Evolutionary conservation across 2,797 vertebrate species (phyloP).

Genomic region (Zalophus californianus): DNA sequence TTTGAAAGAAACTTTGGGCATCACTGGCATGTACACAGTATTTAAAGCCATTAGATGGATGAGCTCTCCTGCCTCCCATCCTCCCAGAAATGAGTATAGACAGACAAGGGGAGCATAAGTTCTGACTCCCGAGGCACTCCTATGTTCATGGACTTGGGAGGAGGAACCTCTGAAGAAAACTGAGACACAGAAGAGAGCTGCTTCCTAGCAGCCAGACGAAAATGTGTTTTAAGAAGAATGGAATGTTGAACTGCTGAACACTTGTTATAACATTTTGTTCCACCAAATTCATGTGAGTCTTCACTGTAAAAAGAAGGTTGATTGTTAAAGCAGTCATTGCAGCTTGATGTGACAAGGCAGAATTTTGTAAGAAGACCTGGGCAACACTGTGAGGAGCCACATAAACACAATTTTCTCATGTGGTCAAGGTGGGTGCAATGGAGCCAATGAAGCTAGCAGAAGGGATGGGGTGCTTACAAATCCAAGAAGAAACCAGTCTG

Average conservation of each 20-base stretch:
- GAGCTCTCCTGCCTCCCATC: neutral
- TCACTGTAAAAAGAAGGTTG: neutral
- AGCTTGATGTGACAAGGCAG: neutral
- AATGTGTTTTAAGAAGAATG: neutral
- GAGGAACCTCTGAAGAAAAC: neutral
- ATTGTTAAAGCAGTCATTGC: neutral
- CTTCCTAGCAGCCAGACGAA: neutral
- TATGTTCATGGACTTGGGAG: neutral
- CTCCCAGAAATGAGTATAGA: neutral
- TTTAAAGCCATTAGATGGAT: neutral
- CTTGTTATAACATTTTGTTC: neutral
- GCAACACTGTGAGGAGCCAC: neutral
- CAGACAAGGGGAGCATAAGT: no score
- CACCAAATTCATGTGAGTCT: neutral
- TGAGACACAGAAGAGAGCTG: neutral
- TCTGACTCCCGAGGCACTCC: neutral
- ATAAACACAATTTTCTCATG: neutral
- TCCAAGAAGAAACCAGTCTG: neutral
- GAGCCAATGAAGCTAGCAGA: neutral
- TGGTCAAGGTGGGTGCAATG: neutral
- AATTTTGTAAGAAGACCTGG: neutral
- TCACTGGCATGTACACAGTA: neutral
- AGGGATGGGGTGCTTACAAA: neutral
- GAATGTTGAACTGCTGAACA: neutral
- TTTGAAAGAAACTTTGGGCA: neutral